Evolutionary conservation across 2,797 vertebrate species (phyloP), one percentile per base, ranked within the genome.

Genomic region (Pantherophis vulpinus): DNA sequence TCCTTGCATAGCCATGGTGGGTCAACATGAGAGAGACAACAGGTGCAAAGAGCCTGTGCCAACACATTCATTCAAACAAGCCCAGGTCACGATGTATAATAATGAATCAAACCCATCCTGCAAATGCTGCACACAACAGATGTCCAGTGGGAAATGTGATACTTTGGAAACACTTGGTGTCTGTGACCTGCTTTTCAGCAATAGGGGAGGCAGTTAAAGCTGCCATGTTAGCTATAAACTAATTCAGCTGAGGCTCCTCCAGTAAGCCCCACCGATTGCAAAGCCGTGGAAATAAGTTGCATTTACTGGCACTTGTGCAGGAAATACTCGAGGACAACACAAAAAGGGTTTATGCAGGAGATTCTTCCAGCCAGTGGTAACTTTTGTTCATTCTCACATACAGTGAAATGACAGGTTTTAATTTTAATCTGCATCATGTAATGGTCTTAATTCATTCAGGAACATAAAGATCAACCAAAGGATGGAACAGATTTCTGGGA

Each of bases 11-110:
- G 27, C 70, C 32, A 58, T 27, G 23, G 16, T n/a, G 20, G 60
- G 42, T 51, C 83, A 27, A 55, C 37, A 63, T 51, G 87, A 56
- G 56, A 58, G 87, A 56, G 56, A 58, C 47, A 93, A 74, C 93
- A 93, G 93, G 87, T 93, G 93, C 90, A 86, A 60, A 16, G 8
- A 60, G 70, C 32, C 59, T 91, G 25, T 66, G 93, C 93, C 93
- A 93, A 59, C 20, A 27, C 70, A 56, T 55, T 74, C 10, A 89
- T 66, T 91, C 32, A 89, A 91, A 61, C 59, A n/a, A 89, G 27
- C 63, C 37, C 16, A 63, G 70, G 63, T 89, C 54, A 23, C 42
- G 25, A 86, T 56, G 90, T 60, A 66, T 89, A 89, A 60, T 47
- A 66, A 86, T 89, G 90, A 86, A 91, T 86, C 70, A 83, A 89